These are phyloP conservation scores for Aphaenogaster rudis DNA, from an alignment of 1,140 invertebrate species.

Conservation along the genomic window DNA sequence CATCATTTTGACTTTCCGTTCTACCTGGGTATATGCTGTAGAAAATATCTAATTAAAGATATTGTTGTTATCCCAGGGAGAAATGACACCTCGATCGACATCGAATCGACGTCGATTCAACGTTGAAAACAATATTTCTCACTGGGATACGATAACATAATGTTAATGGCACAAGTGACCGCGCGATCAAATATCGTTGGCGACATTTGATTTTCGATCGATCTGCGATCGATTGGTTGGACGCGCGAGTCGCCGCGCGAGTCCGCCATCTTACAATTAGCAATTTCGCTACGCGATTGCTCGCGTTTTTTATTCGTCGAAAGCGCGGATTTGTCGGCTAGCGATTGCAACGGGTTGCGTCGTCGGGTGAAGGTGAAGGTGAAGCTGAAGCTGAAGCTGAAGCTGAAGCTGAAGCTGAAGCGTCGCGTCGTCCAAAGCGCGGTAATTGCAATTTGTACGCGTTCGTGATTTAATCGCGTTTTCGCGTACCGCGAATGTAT, in stretches of 20 bases:
- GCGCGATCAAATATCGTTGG: not conserved
- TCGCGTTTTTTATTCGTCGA: too few relatives aligned
- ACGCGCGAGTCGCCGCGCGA: constrained; percentile 6
- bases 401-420: too few relatives aligned
- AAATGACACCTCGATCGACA: too few relatives aligned
- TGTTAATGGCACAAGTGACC: not conserved
- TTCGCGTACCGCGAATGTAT: not conserved
- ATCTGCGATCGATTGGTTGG: not conserved
- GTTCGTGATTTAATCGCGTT: not conserved
- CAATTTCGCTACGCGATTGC: too few relatives aligned
- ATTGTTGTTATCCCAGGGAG: not conserved
- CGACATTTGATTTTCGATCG: not conserved
- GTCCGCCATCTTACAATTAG: too few relatives aligned
- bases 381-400: too few relatives aligned
- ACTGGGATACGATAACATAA: not conserved
- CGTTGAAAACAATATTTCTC: too few relatives aligned
- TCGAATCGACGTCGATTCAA: too few relatives aligned
- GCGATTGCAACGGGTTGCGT: too few relatives aligned
- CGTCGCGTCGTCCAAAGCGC: not conserved
- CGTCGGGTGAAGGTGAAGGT: too few relatives aligned
- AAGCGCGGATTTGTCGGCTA: too few relatives aligned
- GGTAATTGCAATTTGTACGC: not conserved
- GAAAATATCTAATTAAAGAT: not conserved
- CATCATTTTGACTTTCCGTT: too few relatives aligned
- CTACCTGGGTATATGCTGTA: not conserved